Evolutionary conservation across 1,140 invertebrate species (phyloP).

Genomic region (Heliconius congener): DNA sequence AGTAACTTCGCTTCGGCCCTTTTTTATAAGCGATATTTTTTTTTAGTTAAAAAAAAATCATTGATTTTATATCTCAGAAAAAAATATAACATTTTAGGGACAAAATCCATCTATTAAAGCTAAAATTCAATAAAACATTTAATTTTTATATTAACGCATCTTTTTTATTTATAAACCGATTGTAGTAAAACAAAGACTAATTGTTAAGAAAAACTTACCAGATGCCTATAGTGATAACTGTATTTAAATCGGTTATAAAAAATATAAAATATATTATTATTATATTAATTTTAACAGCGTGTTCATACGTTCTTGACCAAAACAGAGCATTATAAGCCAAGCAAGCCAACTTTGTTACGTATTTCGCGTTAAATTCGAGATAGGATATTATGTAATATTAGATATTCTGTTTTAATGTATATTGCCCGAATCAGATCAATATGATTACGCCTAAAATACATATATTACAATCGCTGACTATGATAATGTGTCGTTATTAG

Average conservation of each 20-base stretch:
- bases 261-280: too few species aligned
- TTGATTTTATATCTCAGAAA: not conserved
- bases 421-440: not conserved
- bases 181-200: too few species aligned
- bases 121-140: too few species aligned
- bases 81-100: too few species aligned
- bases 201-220: too few species aligned
- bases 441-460: not conserved
- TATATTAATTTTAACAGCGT: too few species aligned
- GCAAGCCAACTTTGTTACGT: constrained; percentile 20
- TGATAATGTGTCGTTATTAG: not conserved
- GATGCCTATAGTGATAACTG: too few species aligned
- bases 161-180: too few species aligned
- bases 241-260: too few species aligned
- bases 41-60: not conserved
- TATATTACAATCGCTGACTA: not conserved
- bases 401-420: not conserved
- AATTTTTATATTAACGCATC: too few species aligned
- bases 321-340: not conserved
- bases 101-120: too few species aligned
- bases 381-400: not conserved
- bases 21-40: not conserved
- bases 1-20: not conserved
- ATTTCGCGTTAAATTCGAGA: not conserved
- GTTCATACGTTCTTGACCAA: not conserved